phyloP scores from a whole-genome alignment of 2,113 vertebrate species.

The Paramormyrops kingsleyae region DNA sequence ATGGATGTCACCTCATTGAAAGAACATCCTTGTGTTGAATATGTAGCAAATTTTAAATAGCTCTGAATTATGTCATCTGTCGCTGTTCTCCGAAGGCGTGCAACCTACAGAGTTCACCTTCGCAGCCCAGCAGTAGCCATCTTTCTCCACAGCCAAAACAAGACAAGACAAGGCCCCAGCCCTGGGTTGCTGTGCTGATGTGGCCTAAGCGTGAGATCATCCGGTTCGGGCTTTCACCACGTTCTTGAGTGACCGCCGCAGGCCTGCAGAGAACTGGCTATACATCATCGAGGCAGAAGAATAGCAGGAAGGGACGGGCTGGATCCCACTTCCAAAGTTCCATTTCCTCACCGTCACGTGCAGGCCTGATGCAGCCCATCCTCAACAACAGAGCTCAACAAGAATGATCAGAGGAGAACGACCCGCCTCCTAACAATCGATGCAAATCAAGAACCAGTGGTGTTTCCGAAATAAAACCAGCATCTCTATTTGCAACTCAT shows the following conservation, averaged over 20 bases:
- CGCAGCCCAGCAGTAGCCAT: not conserved
- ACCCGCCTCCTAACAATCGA: not conserved
- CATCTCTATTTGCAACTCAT: not conserved
- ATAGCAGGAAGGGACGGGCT: constrained; percentile 15
- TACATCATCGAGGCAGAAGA: not conserved
- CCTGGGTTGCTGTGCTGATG: not conserved
- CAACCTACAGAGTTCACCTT: not conserved
- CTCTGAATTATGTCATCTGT: not conserved
- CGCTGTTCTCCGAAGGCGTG: not conserved
- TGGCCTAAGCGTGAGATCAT: not conserved
- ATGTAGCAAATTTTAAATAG: not conserved
- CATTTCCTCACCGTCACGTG: not conserved
- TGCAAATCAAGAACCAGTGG: not conserved
- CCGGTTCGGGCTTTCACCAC: not conserved
- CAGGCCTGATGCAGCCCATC: not conserved
- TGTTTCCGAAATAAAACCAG: not conserved
- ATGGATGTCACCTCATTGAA: not conserved
- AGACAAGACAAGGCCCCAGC: not conserved
- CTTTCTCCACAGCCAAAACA: not conserved
- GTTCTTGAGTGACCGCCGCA: not conserved
- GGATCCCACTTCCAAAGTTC: not conserved
- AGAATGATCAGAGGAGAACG: not conserved
- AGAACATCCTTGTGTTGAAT: not conserved
- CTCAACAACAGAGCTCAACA: too few relatives aligned
- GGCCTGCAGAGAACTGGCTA: not conserved